Evolutionary conservation across 2,888 invertebrate genomes (phyloP), one percentile per base, ranked within the genome.

Genomic region (Dryocosmus kuriphilus): DNA sequence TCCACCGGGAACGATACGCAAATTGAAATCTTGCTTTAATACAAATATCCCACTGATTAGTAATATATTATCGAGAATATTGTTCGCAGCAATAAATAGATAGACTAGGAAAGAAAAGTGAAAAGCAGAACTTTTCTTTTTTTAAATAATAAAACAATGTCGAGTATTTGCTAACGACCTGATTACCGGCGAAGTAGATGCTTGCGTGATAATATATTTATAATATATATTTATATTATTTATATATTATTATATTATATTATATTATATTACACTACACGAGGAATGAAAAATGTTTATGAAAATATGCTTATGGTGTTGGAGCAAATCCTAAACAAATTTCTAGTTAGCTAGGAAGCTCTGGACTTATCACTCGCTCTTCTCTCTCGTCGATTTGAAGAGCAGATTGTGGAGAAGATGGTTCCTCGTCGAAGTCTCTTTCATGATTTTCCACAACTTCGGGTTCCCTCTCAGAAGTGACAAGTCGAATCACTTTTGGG

Each of bases 301-400:
- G 67, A 67, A 67, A 67, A 67, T 67, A 67, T 67, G 67, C 46
- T 67, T 46, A 67, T 67, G 30, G 8, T 71, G 27, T 30, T 51
- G 71, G 71, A 71, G n/a, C 46, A 51, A 71, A 27, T 71, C 71
- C 71, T 71, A 32, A 74, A 35, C 77, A 78, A 51, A 79, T 77
- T 73, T 38, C 78, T 83, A 82, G 84, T 84, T 84, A 84, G 83
- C 84, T 85, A 55, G 82, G 83, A 67, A 81, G 62, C 71, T 82
- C 82, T 11, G 81, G 82, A 74, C 83, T 83, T 22, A 76, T 78
- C 74, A 80, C 81, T 62, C 81, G 65, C 19, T 57, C 80, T 51
- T 82, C 80, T 51, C 80, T 62, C 32, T 81, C 84, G 75, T 83
- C 81, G 11, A 79, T 79, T 76, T 84, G 80, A 51, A 79, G 75